A percentile compares a stretch with the other conserved stretches of the same genome.
Evolutionary conservation across 2,113 vertebrate genomes (phyloP).

Genomic region (Chitala chitala): DNA sequence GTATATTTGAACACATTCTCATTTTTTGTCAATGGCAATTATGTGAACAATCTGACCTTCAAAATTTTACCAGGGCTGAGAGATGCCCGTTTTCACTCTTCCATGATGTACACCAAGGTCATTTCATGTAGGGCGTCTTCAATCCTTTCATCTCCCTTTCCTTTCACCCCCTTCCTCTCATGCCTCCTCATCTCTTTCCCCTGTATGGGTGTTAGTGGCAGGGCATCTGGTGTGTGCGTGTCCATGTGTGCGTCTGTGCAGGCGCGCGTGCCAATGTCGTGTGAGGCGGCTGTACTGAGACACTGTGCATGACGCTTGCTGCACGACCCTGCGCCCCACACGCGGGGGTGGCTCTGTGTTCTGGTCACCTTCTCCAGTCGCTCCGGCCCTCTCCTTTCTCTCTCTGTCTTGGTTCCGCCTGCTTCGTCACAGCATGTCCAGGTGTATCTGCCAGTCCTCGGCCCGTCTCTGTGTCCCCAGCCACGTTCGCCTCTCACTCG

Average conservation of each 20-base stretch:
- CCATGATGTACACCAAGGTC: too few relatives aligned
- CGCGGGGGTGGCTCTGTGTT: background rate
- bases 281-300: slow-evolving; percentile 27
- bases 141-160: background rate
- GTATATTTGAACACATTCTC: too few relatives aligned
- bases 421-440: background rate
- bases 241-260: slow-evolving; percentile 31
- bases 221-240: slow-evolving; percentile 46
- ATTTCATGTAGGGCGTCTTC: too few relatives aligned
- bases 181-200: background rate
- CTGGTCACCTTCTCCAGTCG: background rate
- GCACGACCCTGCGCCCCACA: slow-evolving; percentile 29
- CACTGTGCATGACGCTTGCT: slow-evolving; percentile 41
- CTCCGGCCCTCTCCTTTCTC: background rate
- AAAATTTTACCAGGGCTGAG: too few relatives aligned
- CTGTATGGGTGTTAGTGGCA: slow-evolving; percentile 34
- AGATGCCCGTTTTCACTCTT: too few relatives aligned
- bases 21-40: too few relatives aligned
- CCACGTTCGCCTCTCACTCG: background rate
- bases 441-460: background rate
- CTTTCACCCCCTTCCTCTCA: background rate
- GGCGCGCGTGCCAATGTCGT: slow-evolving; percentile 38
- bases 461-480: background rate
- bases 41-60: too few relatives aligned
- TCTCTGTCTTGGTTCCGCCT: background rate